A percentile compares a stretch with the other conserved stretches of the same genome.
phyloP scores from a whole-genome alignment of 2,113 vertebrate genomes.

The Ahaetulla prasina region DNA sequence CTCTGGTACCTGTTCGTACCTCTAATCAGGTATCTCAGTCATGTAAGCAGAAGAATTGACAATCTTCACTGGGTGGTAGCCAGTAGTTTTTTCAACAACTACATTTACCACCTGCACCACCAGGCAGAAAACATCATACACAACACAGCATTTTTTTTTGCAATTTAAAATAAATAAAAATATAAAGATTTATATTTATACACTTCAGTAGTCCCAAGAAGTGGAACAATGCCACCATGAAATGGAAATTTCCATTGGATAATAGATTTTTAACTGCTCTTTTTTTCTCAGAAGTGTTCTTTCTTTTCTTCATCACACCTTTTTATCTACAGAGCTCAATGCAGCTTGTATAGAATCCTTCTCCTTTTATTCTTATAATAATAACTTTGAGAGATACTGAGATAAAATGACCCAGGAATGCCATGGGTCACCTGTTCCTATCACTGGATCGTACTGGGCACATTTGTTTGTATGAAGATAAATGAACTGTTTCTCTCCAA shows the following conservation, averaged over 20 bases:
- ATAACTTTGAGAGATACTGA: neutral
- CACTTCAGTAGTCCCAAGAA: neutral
- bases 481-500: neutral
- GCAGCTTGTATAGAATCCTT: neutral
- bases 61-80: neutral
- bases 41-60: neutral
- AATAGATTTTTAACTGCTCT: neutral
- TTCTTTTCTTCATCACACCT: neutral
- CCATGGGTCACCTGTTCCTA: neutral
- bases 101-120: neutral
- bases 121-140: neutral
- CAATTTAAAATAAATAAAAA: neutral
- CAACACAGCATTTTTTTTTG: neutral
- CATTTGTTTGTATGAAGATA: neutral
- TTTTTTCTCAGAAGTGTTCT: neutral
- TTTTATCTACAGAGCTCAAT: neutral
- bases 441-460: neutral
- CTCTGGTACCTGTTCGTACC: neutral
- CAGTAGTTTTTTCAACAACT: neutral
- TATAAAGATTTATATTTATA: neutral
- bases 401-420: neutral
- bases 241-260: neutral
- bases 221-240: neutral
- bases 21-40: neutral
- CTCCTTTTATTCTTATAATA: neutral